Evolutionary conservation across 2,797 vertebrate species (phyloP).

Genomic region (Sparus aurata): DNA sequence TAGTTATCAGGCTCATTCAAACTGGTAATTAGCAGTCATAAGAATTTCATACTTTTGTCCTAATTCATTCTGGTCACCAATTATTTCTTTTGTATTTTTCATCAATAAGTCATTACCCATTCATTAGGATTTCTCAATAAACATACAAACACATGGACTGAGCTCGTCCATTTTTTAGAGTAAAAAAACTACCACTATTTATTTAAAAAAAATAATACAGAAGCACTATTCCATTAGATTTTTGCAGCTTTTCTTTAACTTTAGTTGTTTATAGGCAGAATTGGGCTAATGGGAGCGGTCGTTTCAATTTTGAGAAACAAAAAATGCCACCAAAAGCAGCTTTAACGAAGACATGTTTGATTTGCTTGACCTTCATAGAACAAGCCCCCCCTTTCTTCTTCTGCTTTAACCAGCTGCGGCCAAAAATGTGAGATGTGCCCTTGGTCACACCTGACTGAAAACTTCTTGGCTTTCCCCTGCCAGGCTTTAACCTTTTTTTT

Average conservation of each 20-base stretch:
- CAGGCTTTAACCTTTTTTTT: neutral
- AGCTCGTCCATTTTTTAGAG: constrained; percentile 9
- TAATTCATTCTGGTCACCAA: constrained; percentile 68
- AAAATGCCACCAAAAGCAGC: neutral
- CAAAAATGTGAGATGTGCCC: neutral
- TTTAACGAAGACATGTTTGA: constrained; percentile 12
- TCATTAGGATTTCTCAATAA: constrained; percentile 53
- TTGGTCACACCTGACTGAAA: constrained; percentile 21
- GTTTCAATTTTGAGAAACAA: neutral
- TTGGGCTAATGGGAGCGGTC: neutral
- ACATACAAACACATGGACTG: constrained; percentile 40
- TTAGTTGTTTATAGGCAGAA: neutral
- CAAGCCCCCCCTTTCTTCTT: neutral
- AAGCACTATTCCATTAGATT: neutral
- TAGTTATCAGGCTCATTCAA: constrained; percentile 84
- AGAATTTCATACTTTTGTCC: constrained; percentile 81
- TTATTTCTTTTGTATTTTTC: constrained; percentile 63
- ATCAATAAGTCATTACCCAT: constrained; percentile 48
- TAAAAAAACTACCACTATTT: neutral
- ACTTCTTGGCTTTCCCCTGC: neutral
- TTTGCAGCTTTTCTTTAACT: neutral
- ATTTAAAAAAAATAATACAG: neutral
- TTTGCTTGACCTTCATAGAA: constrained; percentile 7
- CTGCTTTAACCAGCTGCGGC: constrained; percentile 6
- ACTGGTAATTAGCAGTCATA: constrained; percentile 82